Evolutionary conservation across 2,888 invertebrate species (phyloP).

Genomic region (Antheraea assamensis): DNA sequence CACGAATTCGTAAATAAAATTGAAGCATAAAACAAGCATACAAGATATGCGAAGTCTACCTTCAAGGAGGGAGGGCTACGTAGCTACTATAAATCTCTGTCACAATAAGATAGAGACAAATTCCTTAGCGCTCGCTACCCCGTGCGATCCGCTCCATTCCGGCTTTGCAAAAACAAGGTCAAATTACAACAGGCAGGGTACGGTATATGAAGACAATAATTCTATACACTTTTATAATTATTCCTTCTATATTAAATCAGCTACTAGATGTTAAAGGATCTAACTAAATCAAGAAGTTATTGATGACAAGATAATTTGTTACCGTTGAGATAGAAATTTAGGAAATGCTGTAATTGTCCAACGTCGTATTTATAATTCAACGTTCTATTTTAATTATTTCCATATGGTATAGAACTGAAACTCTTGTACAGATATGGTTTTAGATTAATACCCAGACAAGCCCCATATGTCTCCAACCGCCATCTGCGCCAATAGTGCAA

Average conservation of each 20-base stretch:
- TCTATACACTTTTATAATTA: neutral
- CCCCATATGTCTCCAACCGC: neutral
- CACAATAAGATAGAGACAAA: slow-evolving; percentile 63
- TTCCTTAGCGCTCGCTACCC: slow-evolving; percentile 38
- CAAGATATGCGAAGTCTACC: slow-evolving; percentile 23
- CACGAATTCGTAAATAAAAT: slow-evolving; percentile 13
- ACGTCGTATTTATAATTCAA: neutral
- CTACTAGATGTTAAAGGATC: too few relatives aligned
- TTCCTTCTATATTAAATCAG: neutral
- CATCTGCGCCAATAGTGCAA: neutral
- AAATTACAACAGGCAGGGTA: neutral
- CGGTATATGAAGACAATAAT: neutral
- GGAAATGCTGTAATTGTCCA: neutral
- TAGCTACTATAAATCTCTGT: slow-evolving; percentile 59
- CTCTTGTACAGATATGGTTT: neutral
- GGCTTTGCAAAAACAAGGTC: slow-evolving; percentile 10
- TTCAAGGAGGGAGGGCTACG: slow-evolving; percentile 33
- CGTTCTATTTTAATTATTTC: neutral
- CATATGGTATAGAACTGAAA: neutral
- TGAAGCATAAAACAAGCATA: slow-evolving; percentile 15
- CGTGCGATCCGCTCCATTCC: slow-evolving; percentile 15
- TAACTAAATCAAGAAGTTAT: too few relatives aligned
- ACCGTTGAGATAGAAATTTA: neutral
- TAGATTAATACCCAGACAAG: neutral
- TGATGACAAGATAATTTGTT: too few relatives aligned